Conservation (phyloP, 2,888 invertebrate species). For the Ormyrus thymus region DNA sequence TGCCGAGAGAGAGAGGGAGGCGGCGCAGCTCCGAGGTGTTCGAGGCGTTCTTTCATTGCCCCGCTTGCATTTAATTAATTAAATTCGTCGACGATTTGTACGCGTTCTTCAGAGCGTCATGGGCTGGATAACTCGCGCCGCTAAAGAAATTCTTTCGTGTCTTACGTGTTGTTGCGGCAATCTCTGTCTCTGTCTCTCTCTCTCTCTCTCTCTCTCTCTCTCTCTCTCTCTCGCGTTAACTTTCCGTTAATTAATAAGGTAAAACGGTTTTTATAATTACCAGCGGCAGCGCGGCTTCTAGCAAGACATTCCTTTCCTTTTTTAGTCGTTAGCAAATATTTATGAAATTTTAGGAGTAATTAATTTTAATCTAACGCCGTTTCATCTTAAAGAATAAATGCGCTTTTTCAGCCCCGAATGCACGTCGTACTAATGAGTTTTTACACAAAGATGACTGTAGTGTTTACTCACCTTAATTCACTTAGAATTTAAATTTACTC, state of each 20-base stretch:
- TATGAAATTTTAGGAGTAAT: constrained; percentile 47
- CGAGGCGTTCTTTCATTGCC: constrained; percentile 45
- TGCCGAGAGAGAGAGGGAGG: too few relatives aligned
- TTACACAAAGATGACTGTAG: constrained; percentile 30
- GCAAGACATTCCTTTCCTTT: constrained; percentile 25
- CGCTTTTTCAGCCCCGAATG: constrained; percentile 10
- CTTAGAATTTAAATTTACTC: constrained; percentile 25
- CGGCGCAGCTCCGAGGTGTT: constrained; percentile 9
- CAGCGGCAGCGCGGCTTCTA: neutral
- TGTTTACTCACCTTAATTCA: constrained; percentile 36
- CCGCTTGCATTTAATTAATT: constrained; percentile 52
- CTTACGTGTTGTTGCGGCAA: constrained; percentile 30
- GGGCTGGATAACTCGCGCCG: neutral
- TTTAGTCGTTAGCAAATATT: constrained; percentile 36
- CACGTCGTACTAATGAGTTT: constrained; percentile 36
- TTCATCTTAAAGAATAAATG: constrained; percentile 14
- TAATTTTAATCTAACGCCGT: constrained; percentile 46
- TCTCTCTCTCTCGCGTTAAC: neutral
- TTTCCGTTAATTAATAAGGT: constrained; percentile 49
- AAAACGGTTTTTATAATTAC: constrained; percentile 40
- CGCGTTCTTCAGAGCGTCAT: constrained; percentile 8
- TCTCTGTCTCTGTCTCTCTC: too few relatives aligned
- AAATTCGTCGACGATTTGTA: constrained; percentile 39
- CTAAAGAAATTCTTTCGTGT: constrained; percentile 47
- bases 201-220: too few relatives aligned